phyloP scores from a whole-genome alignment of 2,888 invertebrate genomes.

The Mylabris sibirica region DNA sequence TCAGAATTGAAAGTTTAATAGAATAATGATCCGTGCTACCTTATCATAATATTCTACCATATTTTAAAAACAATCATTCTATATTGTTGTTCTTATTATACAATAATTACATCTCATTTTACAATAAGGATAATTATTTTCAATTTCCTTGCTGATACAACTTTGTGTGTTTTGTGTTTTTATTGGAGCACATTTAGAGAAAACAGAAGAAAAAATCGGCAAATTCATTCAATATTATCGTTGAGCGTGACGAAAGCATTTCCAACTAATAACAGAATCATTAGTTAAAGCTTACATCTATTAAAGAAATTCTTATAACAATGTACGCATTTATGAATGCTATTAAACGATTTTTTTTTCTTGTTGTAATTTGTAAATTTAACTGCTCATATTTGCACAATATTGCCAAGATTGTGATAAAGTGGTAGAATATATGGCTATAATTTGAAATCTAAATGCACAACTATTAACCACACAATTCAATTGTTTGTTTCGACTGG shows the following conservation, averaged over 20 bases:
- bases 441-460: slow-evolving; percentile 1
- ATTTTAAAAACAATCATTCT: slow-evolving; percentile 24
- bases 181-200: not conserved
- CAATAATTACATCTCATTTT: slow-evolving; percentile 21
- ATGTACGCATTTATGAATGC: not conserved
- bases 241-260: slow-evolving; percentile 5
- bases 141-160: not conserved
- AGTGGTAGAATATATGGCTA: not conserved
- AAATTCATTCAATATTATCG: not conserved
- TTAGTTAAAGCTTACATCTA: not conserved
- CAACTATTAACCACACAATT: slow-evolving; percentile 9
- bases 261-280: slow-evolving; percentile 1
- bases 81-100: not conserved
- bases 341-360: not conserved
- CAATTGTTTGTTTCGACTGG: slow-evolving; percentile 6
- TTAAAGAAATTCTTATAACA: not conserved
- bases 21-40: slow-evolving; percentile 19
- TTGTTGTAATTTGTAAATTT: not conserved
- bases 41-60: slow-evolving; percentile 8
- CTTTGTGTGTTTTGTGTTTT: not conserved
- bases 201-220: not conserved
- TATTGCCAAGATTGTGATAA: not conserved
- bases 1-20: not conserved
- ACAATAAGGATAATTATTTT: slow-evolving; percentile 21
- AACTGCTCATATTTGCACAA: not conserved